Conservation (phyloP, 1,140 invertebrate species). For the Subanguina moxae region DNA sequence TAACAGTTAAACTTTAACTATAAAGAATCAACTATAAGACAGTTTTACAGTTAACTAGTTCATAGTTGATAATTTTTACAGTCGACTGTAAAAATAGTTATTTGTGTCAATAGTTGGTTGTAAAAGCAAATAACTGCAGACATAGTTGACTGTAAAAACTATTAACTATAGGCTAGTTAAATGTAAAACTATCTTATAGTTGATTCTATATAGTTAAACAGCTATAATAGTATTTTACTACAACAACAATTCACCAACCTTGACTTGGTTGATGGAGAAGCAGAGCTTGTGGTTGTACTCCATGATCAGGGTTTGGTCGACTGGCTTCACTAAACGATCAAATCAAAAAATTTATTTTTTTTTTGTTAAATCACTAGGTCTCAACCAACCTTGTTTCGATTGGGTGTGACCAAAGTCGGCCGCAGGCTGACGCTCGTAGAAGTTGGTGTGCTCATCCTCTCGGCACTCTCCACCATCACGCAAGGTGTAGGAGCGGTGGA, state of each 20-base stretch:
- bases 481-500: slow-evolving; percentile 11
- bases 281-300: slow-evolving; percentile 38
- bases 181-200: too few relatives aligned
- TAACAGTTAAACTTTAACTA: too few relatives aligned
- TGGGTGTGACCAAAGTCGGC: not conserved
- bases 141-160: too few relatives aligned
- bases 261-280: slow-evolving; percentile 42
- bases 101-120: too few relatives aligned
- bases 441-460: slow-evolving; percentile 16
- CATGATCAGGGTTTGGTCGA: slow-evolving; percentile 20
- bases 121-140: too few relatives aligned
- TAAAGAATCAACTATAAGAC: too few relatives aligned
- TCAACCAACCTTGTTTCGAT: not conserved
- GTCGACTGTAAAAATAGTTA: too few relatives aligned
- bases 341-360: not conserved
- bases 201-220: too few relatives aligned
- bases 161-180: too few relatives aligned
- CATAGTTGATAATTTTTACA: too few relatives aligned
- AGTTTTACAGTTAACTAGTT: too few relatives aligned
- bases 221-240: too few relatives aligned
- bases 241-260: slow-evolving; percentile 20
- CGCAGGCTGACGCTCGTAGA: slow-evolving; percentile 10
- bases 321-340: slow-evolving; percentile 15
- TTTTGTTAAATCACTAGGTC: not conserved
- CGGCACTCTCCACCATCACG: slow-evolving; percentile 5